Percentiles rank a stretch among this genome's conserved stretches.
Conservation (phyloP, 2,113 vertebrate genomes). For the Hydrochoerus hydrochaeris region DNA sequence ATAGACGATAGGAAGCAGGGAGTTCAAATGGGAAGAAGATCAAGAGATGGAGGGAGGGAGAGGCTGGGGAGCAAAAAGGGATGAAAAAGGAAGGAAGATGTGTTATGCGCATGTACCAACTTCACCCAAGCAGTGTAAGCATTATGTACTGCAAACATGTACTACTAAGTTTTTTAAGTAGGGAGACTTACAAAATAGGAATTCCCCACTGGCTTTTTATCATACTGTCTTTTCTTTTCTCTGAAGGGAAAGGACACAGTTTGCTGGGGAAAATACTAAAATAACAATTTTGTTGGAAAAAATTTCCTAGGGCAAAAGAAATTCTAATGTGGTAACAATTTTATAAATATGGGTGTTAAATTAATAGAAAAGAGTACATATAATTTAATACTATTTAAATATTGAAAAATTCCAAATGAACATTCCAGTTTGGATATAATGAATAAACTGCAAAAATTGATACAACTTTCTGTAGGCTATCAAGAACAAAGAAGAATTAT, state of each 20-base stretch:
- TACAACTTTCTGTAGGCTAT: conserved; percentile 60
- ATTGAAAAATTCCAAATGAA: conserved; percentile 56
- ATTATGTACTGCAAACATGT: not conserved
- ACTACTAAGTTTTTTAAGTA: not conserved
- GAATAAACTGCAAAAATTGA: conserved; percentile 36
- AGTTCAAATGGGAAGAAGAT: not conserved
- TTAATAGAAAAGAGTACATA: conserved; percentile 18
- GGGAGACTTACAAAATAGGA: not conserved
- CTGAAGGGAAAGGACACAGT: not conserved
- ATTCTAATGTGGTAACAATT: conserved; percentile 29
- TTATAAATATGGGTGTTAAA: conserved; percentile 51
- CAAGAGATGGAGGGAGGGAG: not conserved
- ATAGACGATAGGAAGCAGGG: not conserved
- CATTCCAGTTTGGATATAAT: conserved; percentile 17
- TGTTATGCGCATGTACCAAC: not conserved
- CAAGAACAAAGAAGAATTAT: conserved; percentile 28
- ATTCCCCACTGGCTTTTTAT: conserved; percentile 12
- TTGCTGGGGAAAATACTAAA: conserved; percentile 14
- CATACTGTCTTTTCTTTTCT: conserved; percentile 20
- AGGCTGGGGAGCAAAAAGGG: not conserved
- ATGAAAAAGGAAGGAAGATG: not conserved
- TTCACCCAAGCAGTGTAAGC: not conserved
- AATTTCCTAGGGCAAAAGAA: conserved; percentile 49
- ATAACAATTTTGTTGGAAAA: not conserved
- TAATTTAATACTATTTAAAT: conserved; percentile 54